Evolutionary conservation across 2,797 vertebrate species (phyloP).

Genomic region (Epinephelus malabaricus): DNA sequence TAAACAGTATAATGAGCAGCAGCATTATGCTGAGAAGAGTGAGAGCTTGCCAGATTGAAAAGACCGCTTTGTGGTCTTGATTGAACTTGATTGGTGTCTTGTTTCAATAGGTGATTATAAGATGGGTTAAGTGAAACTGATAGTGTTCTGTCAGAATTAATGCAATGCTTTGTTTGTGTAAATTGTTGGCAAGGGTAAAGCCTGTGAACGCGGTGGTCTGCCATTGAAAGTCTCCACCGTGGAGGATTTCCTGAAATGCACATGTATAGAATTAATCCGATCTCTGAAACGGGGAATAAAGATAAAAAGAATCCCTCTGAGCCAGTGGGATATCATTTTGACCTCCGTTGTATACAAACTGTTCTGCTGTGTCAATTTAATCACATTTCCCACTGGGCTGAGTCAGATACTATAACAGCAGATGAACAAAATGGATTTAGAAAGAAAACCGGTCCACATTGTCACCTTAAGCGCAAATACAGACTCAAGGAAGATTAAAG

Average conservation of each 20-base stretch:
- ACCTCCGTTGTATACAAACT: conserved; percentile 52
- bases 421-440: conserved; percentile 40
- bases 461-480: conserved; percentile 28
- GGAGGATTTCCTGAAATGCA: neutral
- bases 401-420: conserved; percentile 35
- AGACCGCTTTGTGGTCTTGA: conserved; percentile 4
- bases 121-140: conserved; percentile 16
- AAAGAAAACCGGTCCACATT: conserved; percentile 14
- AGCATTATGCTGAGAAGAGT: conserved; percentile 22
- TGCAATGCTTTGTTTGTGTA: neutral
- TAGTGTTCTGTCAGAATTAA: neutral
- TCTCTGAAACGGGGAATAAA: conserved; percentile 32
- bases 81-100: conserved; percentile 35
- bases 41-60: conserved; percentile 45
- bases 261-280: conserved; percentile 29
- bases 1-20: conserved; percentile 41
- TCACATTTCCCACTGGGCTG: conserved; percentile 47
- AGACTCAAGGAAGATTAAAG: conserved; percentile 4
- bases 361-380: conserved; percentile 37
- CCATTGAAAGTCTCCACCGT: neutral
- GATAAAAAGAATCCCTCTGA: conserved; percentile 40
- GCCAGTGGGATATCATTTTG: conserved; percentile 33
- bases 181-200: neutral
- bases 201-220: neutral
- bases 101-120: conserved; percentile 35